A percentile compares a stretch with the other conserved stretches of the same genome.
These are phyloP conservation scores for Tachina fera DNA, from an alignment of 2,888 invertebrate genomes.

Conservation along the genomic window DNA sequence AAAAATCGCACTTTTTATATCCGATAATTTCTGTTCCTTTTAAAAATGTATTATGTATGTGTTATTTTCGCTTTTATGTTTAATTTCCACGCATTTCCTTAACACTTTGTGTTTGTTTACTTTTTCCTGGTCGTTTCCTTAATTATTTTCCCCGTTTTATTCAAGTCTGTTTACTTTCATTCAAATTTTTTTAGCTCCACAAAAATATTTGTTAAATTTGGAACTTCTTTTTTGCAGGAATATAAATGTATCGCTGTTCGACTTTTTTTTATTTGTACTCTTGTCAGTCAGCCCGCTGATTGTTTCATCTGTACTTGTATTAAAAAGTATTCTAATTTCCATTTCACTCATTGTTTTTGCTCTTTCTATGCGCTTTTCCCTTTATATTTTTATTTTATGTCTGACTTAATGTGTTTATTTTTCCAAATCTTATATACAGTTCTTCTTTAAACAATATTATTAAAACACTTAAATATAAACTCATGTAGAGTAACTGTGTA, in stretches of 20 bases:
- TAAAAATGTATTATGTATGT: not conserved
- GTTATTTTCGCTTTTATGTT: conserved; percentile 39
- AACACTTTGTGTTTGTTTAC: conserved; percentile 35
- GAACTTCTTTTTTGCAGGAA: not conserved
- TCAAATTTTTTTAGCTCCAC: not conserved
- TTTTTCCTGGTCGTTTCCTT: conserved; percentile 39
- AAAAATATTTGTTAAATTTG: not conserved
- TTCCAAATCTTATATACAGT: conserved; percentile 28
- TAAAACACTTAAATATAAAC: conserved; percentile 2
- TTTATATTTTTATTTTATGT: conserved; percentile 4
- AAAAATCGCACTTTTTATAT: not conserved
- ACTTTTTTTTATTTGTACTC: not conserved
- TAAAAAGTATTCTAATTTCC: conserved; percentile 59
- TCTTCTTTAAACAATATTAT: conserved; percentile 31
- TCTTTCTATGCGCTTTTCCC: not conserved
- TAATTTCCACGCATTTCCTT: conserved; percentile 63
- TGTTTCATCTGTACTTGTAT: conserved; percentile 33
- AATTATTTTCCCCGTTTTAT: conserved; percentile 14
- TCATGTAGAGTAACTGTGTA: not conserved
- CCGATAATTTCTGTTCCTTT: not conserved
- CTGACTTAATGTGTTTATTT: conserved; percentile 65
- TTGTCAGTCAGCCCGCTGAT: not conserved
- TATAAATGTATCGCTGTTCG: not conserved
- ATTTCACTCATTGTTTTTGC: conserved; percentile 12
- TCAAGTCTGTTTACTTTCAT: conserved; percentile 14